Evolutionary conservation across 2,888 invertebrate genomes (phyloP).

Genomic region (Norana najaformis): DNA sequence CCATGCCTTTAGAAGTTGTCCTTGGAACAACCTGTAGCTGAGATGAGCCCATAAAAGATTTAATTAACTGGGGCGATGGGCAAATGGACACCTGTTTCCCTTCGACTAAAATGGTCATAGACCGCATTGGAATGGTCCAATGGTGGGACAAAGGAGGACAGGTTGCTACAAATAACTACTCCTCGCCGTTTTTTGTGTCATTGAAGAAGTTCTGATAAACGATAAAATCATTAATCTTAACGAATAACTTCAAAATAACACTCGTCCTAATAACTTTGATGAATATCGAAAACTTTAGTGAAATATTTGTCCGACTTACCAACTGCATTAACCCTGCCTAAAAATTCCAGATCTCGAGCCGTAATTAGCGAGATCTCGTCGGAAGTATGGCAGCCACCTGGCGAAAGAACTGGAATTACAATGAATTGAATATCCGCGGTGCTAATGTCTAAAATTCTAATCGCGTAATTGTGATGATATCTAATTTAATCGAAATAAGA

Average conservation of each 20-base stretch:
- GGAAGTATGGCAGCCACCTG: background rate
- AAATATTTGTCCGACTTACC: conserved; percentile 18
- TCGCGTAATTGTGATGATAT: too few relatives aligned
- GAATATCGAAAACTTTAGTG: background rate
- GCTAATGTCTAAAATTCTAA: too few relatives aligned
- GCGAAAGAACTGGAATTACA: background rate
- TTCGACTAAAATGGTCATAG: conserved; percentile 22
- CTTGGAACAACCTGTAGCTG: background rate
- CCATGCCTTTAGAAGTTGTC: background rate
- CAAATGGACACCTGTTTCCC: background rate
- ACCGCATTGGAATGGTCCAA: conserved; percentile 22
- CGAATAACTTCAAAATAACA: background rate
- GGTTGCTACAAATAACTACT: background rate
- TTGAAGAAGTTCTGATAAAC: background rate
- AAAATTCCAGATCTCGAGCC: background rate
- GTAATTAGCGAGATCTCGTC: conserved; percentile 15
- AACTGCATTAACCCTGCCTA: background rate
- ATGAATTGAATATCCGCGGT: too few relatives aligned
- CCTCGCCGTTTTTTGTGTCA: background rate
- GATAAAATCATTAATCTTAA: background rate
- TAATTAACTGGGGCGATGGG: background rate
- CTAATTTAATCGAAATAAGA: too few relatives aligned
- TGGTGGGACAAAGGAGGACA: background rate
- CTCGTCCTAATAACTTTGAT: background rate
- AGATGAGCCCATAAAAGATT: background rate